Conservation (phyloP, 2,797 vertebrate genomes). For the Centroberyx gerrardi region DNA sequence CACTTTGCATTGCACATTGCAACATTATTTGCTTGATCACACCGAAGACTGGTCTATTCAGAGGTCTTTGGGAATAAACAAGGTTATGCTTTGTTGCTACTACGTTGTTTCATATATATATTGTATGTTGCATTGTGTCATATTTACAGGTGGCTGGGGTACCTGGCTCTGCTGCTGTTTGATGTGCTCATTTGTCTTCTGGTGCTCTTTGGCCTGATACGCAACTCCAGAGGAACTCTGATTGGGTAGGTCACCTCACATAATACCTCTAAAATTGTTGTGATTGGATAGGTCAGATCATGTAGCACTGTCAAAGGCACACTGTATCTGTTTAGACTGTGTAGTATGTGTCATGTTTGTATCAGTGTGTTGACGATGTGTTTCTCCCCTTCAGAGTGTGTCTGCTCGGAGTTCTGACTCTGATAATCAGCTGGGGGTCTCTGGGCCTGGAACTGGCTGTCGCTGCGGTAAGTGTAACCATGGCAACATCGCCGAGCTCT, state of each 20-base stretch:
- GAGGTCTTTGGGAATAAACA: no score
- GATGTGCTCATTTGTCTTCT: conserved; percentile 94
- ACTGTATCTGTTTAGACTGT: not conserved
- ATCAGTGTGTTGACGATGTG: not conserved
- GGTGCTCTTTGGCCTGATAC: conserved; percentile 95
- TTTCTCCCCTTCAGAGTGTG: conserved; percentile 88
- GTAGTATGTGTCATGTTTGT: not conserved
- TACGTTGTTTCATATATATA: no score
- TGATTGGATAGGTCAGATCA: conserved; percentile 16
- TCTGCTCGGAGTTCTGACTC: conserved; percentile 92
- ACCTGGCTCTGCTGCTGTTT: conserved; percentile 92
- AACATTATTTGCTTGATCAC: no score
- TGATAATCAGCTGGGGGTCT: conserved; percentile 94
- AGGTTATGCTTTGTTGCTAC: no score
- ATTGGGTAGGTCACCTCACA: conserved; percentile 70
- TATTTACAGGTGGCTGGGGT: conserved; percentile 91
- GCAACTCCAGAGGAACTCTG: conserved; percentile 94
- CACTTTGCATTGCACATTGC: no score
- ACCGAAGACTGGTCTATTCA: no score
- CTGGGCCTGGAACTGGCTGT: conserved; percentile 93
- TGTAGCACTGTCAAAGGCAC: no score
- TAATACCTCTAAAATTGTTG: conserved; percentile 2
- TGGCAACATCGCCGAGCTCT: conserved; percentile 70
- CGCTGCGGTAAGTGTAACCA: conserved; percentile 91
- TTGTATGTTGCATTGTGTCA: no score